These are phyloP conservation scores for Eueremaeus valkanovi DNA, from an alignment of 2,888 invertebrate species.

Conservation along the genomic window DNA sequence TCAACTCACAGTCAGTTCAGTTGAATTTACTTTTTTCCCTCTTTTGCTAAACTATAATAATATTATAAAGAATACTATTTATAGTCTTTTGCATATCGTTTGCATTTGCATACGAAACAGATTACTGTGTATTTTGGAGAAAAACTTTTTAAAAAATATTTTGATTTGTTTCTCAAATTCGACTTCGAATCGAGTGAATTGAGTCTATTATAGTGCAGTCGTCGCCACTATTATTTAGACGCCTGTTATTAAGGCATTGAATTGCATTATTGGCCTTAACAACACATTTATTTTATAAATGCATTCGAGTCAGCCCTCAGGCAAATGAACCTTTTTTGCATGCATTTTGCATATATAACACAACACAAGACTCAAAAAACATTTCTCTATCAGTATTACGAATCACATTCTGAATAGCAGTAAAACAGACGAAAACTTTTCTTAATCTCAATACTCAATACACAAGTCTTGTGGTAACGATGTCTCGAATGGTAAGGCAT, in stretches of 20 bases:
- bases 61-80: background rate
- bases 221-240: constrained; percentile 36
- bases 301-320: constrained; percentile 16
- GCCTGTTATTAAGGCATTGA: constrained; percentile 34
- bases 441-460: background rate
- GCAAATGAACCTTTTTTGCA: constrained; percentile 31
- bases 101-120: constrained; percentile 1
- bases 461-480: constrained; percentile 9
- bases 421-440: constrained; percentile 6
- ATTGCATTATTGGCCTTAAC: constrained; percentile 30
- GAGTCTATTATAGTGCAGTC: constrained; percentile 28
- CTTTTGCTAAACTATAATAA: background rate
- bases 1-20: no score
- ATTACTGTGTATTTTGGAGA: background rate
- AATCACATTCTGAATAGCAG: constrained; percentile 1
- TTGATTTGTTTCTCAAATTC: background rate
- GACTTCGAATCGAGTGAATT: background rate
- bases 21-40: background rate
- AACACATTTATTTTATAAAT: constrained; percentile 35
- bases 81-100: background rate
- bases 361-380: background rate
- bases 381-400: constrained; percentile 10
- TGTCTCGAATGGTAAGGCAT: background rate
- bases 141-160: constrained; percentile 3
- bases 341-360: constrained; percentile 19